A percentile compares a stretch with the other conserved stretches of the same genome.
Conservation (phyloP, 2,888 invertebrate genomes). For the Pteria penguin region DNA sequence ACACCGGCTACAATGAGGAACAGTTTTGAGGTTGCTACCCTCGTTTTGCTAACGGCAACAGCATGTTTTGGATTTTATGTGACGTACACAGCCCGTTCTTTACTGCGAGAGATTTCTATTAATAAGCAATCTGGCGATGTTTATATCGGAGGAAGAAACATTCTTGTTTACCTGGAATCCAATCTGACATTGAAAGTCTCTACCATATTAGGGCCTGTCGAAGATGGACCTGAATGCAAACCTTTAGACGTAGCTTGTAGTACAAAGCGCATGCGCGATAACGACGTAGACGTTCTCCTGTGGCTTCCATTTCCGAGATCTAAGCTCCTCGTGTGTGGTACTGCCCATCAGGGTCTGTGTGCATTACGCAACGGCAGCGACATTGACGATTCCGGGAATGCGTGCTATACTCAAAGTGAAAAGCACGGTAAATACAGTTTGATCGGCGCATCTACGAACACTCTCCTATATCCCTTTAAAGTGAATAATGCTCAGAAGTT, state of each 20-base stretch:
- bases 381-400: too few relatives aligned
- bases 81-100: too few relatives aligned
- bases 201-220: slow-evolving; percentile 22
- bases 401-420: neutral
- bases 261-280: slow-evolving; percentile 8
- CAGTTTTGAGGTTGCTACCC: too few relatives aligned
- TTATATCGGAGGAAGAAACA: slow-evolving; percentile 45
- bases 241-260: slow-evolving; percentile 19
- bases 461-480: neutral
- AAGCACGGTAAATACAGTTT: neutral
- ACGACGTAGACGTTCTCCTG: slow-evolving; percentile 39
- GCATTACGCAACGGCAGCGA: neutral
- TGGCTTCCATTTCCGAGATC: slow-evolving; percentile 39
- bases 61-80: too few relatives aligned
- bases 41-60: too few relatives aligned
- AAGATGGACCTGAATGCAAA: slow-evolving; percentile 45
- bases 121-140: slow-evolving; percentile 8
- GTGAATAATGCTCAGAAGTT: too few relatives aligned
- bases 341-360: slow-evolving; percentile 44
- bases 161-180: slow-evolving; percentile 34
- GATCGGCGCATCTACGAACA: neutral
- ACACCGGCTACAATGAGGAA: too few relatives aligned
- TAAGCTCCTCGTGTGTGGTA: slow-evolving; percentile 49
- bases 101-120: neutral
- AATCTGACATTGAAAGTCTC: slow-evolving; percentile 15